Evolutionary conservation across 2,797 vertebrate species (phyloP).

Genomic region (Hirundo rustica): DNA sequence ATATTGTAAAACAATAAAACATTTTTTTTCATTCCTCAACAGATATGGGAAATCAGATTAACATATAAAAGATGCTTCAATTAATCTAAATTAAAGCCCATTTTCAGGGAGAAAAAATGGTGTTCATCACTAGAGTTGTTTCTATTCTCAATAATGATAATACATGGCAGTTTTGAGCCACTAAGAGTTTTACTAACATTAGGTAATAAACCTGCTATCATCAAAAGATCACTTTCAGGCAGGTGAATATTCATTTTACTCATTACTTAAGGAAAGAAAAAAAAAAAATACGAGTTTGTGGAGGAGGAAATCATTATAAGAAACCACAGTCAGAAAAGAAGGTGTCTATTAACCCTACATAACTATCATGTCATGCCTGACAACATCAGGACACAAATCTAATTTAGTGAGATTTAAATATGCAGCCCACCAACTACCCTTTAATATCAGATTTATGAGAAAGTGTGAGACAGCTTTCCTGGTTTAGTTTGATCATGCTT

Average conservation of each 20-base stretch:
- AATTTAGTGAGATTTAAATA: neutral
- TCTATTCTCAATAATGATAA: neutral
- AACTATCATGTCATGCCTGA: neutral
- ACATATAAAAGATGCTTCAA: neutral
- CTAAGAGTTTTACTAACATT: neutral
- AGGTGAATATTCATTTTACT: neutral
- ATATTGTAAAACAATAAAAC: neutral
- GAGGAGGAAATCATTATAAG: neutral
- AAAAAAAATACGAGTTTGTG: neutral
- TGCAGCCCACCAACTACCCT: neutral
- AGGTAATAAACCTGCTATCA: neutral
- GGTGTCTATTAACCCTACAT: neutral
- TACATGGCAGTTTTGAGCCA: neutral
- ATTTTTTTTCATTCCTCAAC: neutral
- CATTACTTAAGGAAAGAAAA: neutral
- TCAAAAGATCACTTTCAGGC: neutral
- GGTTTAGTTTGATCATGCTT: neutral
- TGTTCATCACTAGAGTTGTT: neutral
- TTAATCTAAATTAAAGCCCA: slow-evolving; percentile 2
- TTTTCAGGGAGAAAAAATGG: neutral
- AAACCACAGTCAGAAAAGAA: neutral
- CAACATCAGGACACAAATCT: neutral
- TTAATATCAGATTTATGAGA: neutral
- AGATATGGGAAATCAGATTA: neutral
- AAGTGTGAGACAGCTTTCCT: neutral